These are phyloP conservation scores for Orgyia antiqua DNA, from an alignment of 2,888 invertebrate genomes.

Conservation along the genomic window DNA sequence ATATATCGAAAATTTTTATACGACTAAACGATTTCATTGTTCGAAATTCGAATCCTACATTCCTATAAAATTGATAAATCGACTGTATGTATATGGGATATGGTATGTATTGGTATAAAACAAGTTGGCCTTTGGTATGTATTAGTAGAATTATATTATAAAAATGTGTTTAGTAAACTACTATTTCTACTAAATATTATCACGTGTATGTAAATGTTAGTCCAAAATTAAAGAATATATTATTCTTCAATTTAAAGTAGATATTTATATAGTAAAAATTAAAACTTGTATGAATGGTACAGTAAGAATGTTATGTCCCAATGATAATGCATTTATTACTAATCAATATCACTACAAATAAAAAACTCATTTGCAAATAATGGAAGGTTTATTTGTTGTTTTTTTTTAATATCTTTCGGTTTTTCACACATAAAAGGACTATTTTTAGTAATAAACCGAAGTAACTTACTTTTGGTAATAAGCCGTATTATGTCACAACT, in stretches of 20 bases:
- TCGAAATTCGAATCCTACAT: slow-evolving; percentile 16
- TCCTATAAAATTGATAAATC: slow-evolving; percentile 11
- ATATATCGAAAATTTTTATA: slow-evolving; percentile 12
- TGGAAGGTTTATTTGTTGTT: no score
- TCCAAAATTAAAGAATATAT: slow-evolving; percentile 26
- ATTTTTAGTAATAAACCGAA: no score
- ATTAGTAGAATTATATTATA: slow-evolving; percentile 15
- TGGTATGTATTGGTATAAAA: slow-evolving; percentile 2
- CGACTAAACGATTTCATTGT: no score
- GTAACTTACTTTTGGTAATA: no score
- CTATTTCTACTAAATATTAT: slow-evolving; percentile 15
- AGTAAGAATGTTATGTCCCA: no score
- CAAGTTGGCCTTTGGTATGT: slow-evolving; percentile 28
- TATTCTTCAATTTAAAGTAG: slow-evolving; percentile 26
- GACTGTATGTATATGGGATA: slow-evolving; percentile 9
- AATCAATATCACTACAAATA: no score
- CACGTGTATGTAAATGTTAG: slow-evolving; percentile 20
- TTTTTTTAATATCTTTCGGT: no score
- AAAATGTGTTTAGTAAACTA: slow-evolving; percentile 20
- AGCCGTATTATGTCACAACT: no score
- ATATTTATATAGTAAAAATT: slow-evolving; percentile 16
- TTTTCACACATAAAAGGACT: no score
- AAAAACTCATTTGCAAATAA: no score
- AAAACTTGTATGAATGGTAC: slow-evolving; percentile 5
- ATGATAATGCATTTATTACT: no score